Conservation (phyloP, 2,113 vertebrate species). For the Clarias gariepinus region DNA sequence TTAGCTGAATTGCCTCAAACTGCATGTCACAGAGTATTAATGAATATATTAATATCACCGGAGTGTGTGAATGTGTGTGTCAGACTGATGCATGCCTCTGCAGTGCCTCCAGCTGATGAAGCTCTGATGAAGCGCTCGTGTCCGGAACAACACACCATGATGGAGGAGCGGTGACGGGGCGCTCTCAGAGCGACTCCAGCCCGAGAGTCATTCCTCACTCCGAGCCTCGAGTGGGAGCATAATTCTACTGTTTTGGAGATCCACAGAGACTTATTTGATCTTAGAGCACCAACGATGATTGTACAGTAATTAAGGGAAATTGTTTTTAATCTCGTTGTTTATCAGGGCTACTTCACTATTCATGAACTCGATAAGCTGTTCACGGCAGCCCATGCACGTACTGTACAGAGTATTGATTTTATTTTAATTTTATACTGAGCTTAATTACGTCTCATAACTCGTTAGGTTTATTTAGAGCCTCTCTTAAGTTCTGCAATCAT, state of each 20-base stretch:
- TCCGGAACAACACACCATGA: conserved; percentile 40
- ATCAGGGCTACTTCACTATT: no score
- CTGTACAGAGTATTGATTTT: not conserved
- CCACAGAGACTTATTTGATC: no score
- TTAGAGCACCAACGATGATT: no score
- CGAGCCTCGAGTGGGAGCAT: conserved; percentile 11
- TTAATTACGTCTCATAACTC: not conserved
- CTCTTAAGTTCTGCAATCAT: not conserved
- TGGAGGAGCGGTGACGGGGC: conserved; percentile 36
- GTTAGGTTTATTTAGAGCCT: not conserved
- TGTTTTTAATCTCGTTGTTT: no score
- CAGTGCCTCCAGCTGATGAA: conserved; percentile 37
- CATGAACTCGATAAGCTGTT: no score
- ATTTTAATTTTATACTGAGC: not conserved
- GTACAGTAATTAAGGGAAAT: no score
- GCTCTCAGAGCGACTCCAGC: conserved; percentile 10
- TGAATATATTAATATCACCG: not conserved
- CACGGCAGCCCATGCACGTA: not conserved
- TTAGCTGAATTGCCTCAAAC: not conserved
- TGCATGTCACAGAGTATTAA: not conserved
- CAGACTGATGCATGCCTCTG: conserved; percentile 42
- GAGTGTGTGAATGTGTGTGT: conserved; percentile 15
- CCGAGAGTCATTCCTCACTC: conserved; percentile 45
- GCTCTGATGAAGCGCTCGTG: conserved; percentile 18
- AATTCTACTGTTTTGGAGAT: not conserved